Evolutionary conservation across 2,113 vertebrate species (phyloP), one percentile per base, ranked within the genome.

Genomic region (Carassius gibelio): DNA sequence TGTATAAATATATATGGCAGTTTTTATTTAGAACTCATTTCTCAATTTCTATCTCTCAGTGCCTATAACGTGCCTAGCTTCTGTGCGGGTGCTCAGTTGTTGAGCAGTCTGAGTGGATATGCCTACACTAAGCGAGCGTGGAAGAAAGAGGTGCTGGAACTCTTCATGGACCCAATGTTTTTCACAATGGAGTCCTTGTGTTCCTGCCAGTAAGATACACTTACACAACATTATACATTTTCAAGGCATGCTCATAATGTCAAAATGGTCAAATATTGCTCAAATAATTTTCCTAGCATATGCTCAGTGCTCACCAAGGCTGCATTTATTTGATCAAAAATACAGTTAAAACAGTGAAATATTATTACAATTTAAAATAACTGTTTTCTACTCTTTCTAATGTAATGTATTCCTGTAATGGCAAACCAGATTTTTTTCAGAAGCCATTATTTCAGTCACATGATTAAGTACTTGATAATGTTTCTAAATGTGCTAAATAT

Each of bases 101-200:
- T 99, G 86, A 97, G 96, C 93, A 97, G 94, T 61, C 94, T 99
- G 69, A 99, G 97, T 36, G 97, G 98, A n/a, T 99, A 99, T 0
- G 97, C 98, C 80, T 99, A 99, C 42, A 99, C 97, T 23, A 99
- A 98, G 84, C 90, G 98, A 36, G 96, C 98, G 68, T 99, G 98
- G 98, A 99, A 93, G 88, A 99, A 99, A 86, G 98, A 99, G 83
- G 98, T 95, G 83, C 93, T 97, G 23, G 98, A 99, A 15, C 89
- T 99, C 74, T 99, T 95, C 86, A 94, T 99, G 97, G 98, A 99
- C 89, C 97, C 98, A 0, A 89, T 96, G 15, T 99, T 99, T 91
- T 99, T 99, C 90, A 98, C 97, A 87, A 99, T 99, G 97, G 97
- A 98, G 64, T 92, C 93, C 0, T 95, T 96, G 4, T 98, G 97